These are phyloP conservation scores for Dicroscelio sp. DNA, from an alignment of 2,888 invertebrate species.

Conservation along the genomic window DNA sequence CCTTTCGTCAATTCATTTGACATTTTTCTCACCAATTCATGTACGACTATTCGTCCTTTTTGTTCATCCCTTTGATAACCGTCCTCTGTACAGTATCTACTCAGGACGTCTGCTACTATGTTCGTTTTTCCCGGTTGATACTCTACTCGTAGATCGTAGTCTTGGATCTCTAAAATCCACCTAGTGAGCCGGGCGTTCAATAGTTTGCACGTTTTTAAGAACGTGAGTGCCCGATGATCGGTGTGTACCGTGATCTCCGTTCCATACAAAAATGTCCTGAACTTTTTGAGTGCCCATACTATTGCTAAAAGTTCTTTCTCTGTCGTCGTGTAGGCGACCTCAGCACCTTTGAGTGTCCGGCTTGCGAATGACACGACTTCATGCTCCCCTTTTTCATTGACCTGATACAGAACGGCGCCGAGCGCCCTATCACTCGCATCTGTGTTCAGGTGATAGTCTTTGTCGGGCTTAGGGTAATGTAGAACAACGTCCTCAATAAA, in stretches of 20 bases:
- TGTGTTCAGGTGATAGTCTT: background rate
- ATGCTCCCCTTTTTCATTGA: slow-evolving; percentile 4
- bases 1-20: background rate
- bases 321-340: no score
- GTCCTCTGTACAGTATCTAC: slow-evolving; percentile 59
- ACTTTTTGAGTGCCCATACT: slow-evolving; percentile 83
- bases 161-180: slow-evolving; percentile 10
- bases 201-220: slow-evolving; percentile 77
- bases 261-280: slow-evolving; percentile 84
- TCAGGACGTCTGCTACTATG: slow-evolving; percentile 83
- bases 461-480: background rate
- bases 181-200: slow-evolving; percentile 73
- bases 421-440: no score
- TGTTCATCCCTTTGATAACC: no score
- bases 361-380: slow-evolving; percentile 82
- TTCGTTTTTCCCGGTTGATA: slow-evolving; percentile 80
- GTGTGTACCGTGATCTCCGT: slow-evolving; percentile 78
- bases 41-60: background rate
- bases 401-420: slow-evolving; percentile 52
- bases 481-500: background rate
- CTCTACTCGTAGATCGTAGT: background rate
- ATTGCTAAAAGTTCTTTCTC: slow-evolving; percentile 86
- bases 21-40: background rate
- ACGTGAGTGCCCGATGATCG: slow-evolving; percentile 85
- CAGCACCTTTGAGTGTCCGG: slow-evolving; percentile 72